These are phyloP conservation scores for Tenthredo scrophulariae DNA, from an alignment of 2,888 invertebrate species.

Conservation along the genomic window DNA sequence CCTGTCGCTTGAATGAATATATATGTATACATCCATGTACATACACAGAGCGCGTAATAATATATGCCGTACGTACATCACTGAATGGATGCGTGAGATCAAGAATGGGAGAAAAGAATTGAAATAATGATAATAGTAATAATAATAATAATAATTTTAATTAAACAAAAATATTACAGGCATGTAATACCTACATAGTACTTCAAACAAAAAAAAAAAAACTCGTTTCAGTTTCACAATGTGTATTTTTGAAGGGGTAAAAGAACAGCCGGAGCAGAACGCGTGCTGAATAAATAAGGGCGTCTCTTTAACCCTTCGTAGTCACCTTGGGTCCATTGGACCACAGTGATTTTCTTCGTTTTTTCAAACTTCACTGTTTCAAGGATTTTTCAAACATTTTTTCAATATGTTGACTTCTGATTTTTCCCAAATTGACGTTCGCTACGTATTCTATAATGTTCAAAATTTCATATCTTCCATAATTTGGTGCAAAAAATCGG, in stretches of 20 bases:
- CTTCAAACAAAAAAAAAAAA: not conserved
- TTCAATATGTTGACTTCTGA: too few relatives aligned
- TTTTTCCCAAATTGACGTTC: too few relatives aligned
- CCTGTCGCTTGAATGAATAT: slow-evolving; percentile 61
- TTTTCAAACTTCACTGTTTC: too few relatives aligned
- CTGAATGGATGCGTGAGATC: slow-evolving; percentile 32
- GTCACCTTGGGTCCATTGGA: too few relatives aligned
- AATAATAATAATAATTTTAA: slow-evolving; percentile 2
- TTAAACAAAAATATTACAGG: not conserved
- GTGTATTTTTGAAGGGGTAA: not conserved
- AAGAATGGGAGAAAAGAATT: slow-evolving; percentile 27
- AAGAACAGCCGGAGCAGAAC: not conserved
- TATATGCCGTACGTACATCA: not conserved
- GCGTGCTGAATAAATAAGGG: not conserved
- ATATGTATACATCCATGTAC: slow-evolving; percentile 22
- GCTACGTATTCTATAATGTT: too few relatives aligned
- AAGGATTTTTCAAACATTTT: too few relatives aligned
- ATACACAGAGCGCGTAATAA: slow-evolving; percentile 21
- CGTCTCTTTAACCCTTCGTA: not conserved
- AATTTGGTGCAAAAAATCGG: too few relatives aligned
- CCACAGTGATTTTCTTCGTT: too few relatives aligned
- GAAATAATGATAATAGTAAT: slow-evolving; percentile 2
- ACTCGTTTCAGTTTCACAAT: not conserved
- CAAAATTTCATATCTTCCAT: too few relatives aligned
- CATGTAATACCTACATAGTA: not conserved